Conservation (phyloP, 2,888 invertebrate species). For the Caradrina kadenii region DNA sequence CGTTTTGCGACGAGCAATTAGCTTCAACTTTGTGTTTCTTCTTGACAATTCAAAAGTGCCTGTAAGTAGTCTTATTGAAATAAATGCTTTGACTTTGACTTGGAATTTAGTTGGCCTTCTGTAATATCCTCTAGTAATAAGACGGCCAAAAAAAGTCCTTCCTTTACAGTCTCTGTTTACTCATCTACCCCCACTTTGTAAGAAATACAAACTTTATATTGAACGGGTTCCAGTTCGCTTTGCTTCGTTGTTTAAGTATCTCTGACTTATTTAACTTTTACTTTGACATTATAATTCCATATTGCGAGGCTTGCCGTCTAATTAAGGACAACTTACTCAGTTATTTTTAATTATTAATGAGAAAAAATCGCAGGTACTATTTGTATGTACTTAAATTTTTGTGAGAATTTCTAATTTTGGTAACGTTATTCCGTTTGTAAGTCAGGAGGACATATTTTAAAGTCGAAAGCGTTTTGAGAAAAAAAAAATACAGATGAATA, state of each 20-base stretch:
- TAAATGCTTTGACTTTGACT: no score
- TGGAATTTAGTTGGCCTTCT: slow-evolving; percentile 4
- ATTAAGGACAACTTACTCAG: slow-evolving; percentile 19
- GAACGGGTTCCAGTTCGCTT: slow-evolving; percentile 42
- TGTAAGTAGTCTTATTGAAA: no score
- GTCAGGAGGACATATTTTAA: slow-evolving; percentile 3
- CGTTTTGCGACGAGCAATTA: no score
- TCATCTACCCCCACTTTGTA: slow-evolving; percentile 40
- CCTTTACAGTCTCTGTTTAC: slow-evolving; percentile 36
- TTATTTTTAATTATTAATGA: slow-evolving; percentile 27
- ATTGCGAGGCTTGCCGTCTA: slow-evolving; percentile 9
- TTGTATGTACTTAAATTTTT: background rate
- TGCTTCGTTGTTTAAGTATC: slow-evolving; percentile 31
- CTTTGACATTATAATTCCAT: slow-evolving; percentile 34
- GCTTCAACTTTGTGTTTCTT: no score
- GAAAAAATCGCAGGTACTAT: slow-evolving; percentile 8
- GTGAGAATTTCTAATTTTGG: background rate
- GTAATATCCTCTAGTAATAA: no score
- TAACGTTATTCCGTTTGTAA: background rate
- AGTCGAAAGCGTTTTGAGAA: slow-evolving; percentile 8
- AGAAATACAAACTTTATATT: slow-evolving; percentile 54
- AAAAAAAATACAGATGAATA: slow-evolving; percentile 8
- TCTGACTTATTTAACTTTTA: slow-evolving; percentile 40
- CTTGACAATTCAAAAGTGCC: no score
- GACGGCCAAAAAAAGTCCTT: slow-evolving; percentile 20